phyloP scores from a whole-genome alignment of 2,888 invertebrate genomes.

The Eupithecia inturbata region DNA sequence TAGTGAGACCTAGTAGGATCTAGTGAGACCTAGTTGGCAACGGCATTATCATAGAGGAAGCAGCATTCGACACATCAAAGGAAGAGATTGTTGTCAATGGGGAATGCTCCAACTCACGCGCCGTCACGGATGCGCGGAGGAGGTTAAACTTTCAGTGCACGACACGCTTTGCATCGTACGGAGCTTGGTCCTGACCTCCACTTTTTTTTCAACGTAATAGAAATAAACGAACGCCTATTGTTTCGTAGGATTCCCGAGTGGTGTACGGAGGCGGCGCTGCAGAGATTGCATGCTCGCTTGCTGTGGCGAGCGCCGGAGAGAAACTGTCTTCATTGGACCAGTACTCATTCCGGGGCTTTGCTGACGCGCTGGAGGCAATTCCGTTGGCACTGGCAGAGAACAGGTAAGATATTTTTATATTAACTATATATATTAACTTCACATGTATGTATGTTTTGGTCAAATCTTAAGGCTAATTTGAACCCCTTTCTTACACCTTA shows the following conservation, averaged over 20 bases:
- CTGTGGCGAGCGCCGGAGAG: conserved; percentile 95
- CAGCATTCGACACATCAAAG: conserved; percentile 96
- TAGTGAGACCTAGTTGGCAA: too few relatives aligned
- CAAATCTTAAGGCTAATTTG: too few relatives aligned
- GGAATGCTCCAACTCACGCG: conserved; percentile 97
- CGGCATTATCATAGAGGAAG: too few relatives aligned
- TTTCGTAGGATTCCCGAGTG: conserved; percentile 87
- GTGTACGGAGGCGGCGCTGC: conserved; percentile 99
- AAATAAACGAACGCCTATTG: neutral
- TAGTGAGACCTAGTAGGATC: too few relatives aligned
- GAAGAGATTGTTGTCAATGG: conserved; percentile 99
- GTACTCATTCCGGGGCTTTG: conserved; percentile 97
- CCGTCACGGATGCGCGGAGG: conserved; percentile 97
- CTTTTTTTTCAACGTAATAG: too few relatives aligned
- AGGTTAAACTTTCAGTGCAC: conserved; percentile 96
- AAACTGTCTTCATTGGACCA: conserved; percentile 95
- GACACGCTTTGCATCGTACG: conserved; percentile 94
- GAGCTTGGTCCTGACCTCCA: conserved; percentile 86
- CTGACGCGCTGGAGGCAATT: conserved; percentile 97
- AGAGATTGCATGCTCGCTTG: conserved; percentile 96
- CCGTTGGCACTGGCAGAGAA: conserved; percentile 99
- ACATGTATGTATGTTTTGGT: too few relatives aligned
- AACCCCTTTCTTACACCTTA: too few relatives aligned
- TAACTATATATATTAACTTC: too few relatives aligned
- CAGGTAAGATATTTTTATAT: conserved; percentile 68